These are phyloP conservation scores for Melanotaenia nigrans DNA, from an alignment of 2,797 vertebrate species.

Conservation along the genomic window DNA sequence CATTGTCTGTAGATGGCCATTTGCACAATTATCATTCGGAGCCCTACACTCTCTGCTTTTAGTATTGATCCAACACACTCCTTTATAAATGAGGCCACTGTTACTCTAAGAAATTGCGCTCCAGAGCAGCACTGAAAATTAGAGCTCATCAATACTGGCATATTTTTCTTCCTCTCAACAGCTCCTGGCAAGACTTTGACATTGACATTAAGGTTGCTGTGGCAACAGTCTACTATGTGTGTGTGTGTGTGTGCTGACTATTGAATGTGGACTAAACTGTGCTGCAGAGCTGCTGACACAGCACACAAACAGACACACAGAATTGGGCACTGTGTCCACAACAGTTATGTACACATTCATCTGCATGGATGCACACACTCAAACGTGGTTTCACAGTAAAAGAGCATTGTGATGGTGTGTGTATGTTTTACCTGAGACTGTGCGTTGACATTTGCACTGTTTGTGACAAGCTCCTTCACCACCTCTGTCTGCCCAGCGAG, in stretches of 20 bases:
- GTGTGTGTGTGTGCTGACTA: conserved; percentile 24
- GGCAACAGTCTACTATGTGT: conserved; percentile 26
- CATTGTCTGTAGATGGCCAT: background rate
- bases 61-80: background rate
- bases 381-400: conserved; percentile 2
- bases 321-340: conserved; percentile 6
- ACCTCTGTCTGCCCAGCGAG: conserved; percentile 96
- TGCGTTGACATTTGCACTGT: conserved; percentile 92
- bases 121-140: conserved; percentile 1
- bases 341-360: conserved; percentile 14
- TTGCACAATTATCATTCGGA: background rate
- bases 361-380: conserved; percentile 24
- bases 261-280: conserved; percentile 46
- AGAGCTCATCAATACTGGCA: conserved; percentile 15
- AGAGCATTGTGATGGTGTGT: background rate
- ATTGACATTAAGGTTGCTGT: conserved; percentile 41
- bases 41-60: background rate
- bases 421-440: conserved; percentile 91
- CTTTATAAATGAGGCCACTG: background rate
- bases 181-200: conserved; percentile 22
- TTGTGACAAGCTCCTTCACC: conserved; percentile 93
- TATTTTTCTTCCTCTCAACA: background rate
- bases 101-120: background rate
- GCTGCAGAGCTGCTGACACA: conserved; percentile 64
- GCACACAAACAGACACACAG: conserved; percentile 24